phyloP scores from a whole-genome alignment of 2,888 invertebrate species.

The Junonia oenone region DNA sequence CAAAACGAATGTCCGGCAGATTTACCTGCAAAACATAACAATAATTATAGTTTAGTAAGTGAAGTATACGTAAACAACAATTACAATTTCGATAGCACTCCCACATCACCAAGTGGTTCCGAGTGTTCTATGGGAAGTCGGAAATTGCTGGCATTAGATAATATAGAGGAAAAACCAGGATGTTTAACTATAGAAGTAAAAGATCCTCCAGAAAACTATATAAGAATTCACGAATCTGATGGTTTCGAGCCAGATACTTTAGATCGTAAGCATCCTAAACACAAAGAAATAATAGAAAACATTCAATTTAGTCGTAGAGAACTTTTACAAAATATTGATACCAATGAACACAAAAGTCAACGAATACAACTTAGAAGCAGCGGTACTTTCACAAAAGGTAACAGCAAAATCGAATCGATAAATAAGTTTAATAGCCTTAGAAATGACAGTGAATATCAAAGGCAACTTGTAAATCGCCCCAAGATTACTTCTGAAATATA shows the following conservation, averaged over 20 bases:
- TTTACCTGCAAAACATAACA: constrained; percentile 44
- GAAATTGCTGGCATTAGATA: constrained; percentile 77
- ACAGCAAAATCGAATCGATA: constrained; percentile 50
- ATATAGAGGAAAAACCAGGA: constrained; percentile 82
- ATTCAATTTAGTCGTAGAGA: constrained; percentile 57
- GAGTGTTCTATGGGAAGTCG: constrained; percentile 80
- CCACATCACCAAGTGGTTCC: constrained; percentile 79
- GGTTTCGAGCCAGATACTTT: constrained; percentile 92
- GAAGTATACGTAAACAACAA: constrained; percentile 90
- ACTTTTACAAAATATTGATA: constrained; percentile 51
- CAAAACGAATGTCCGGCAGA: constrained; percentile 33
- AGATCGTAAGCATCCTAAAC: constrained; percentile 85
- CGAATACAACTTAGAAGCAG: constrained; percentile 83
- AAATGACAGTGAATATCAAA: constrained; percentile 85
- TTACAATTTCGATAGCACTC: constrained; percentile 81
- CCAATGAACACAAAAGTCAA: constrained; percentile 44
- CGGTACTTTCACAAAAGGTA: constrained; percentile 84
- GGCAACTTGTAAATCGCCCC: constrained; percentile 64
- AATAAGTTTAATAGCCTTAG: constrained; percentile 83
- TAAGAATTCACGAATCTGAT: constrained; percentile 88
- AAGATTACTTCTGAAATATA: constrained; percentile 50
- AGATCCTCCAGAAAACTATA: constrained; percentile 88
- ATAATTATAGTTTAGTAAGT: constrained; percentile 84
- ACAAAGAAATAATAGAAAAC: constrained; percentile 50
- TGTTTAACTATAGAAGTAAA: constrained; percentile 91